These are phyloP conservation scores for Plecturocebus donacophilus DNA, from an alignment of 2,113 vertebrate species.

Conservation along the genomic window DNA sequence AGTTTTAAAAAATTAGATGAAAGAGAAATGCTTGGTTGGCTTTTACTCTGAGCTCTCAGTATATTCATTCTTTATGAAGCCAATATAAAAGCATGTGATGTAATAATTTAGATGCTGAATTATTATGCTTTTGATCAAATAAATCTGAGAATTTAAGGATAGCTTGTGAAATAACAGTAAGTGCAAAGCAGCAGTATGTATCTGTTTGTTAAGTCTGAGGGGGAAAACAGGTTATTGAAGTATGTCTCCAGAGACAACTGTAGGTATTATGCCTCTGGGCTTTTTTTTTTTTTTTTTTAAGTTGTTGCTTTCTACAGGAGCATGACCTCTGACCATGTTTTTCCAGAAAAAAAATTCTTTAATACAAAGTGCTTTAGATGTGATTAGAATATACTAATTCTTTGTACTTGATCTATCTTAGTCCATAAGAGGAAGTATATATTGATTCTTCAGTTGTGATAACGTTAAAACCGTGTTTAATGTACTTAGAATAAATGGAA, in stretches of 20 bases:
- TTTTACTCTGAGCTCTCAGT: not conserved
- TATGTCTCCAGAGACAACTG: slow-evolving; percentile 36
- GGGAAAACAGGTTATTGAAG: slow-evolving; percentile 39
- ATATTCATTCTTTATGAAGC: slow-evolving; percentile 9
- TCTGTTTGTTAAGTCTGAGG: slow-evolving; percentile 44
- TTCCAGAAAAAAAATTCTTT: slow-evolving; percentile 32
- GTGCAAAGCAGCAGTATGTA: not conserved
- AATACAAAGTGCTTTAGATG: slow-evolving; percentile 18
- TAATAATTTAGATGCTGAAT: not conserved
- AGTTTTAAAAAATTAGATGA: not conserved
- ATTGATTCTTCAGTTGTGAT: not conserved
- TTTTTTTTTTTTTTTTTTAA: not conserved
- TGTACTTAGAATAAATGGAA: not conserved
- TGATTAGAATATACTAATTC: not conserved
- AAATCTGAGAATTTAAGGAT: not conserved
- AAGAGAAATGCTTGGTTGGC: not conserved
- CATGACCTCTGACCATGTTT: slow-evolving; percentile 40
- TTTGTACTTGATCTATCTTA: slow-evolving; percentile 13
- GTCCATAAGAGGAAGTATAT: not conserved
- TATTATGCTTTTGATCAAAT: not conserved
- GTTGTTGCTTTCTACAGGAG: not conserved
- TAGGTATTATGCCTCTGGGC: not conserved
- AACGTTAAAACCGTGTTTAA: not conserved
- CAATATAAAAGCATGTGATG: not conserved
- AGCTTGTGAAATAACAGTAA: not conserved